Evolutionary conservation across 2,888 invertebrate species (phyloP).

Genomic region (Eulithis testata): DNA sequence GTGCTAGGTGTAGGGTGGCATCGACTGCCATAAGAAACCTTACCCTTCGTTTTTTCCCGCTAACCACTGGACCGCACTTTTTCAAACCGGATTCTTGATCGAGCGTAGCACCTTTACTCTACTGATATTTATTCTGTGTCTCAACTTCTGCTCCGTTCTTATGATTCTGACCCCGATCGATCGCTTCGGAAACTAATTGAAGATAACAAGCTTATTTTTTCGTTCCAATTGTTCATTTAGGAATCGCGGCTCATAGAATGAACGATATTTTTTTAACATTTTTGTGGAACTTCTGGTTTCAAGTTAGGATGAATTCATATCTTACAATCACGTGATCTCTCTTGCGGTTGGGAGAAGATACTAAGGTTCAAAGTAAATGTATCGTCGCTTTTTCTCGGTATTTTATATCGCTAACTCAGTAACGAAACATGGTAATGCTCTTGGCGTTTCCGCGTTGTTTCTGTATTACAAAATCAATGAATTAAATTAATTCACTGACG

Average conservation of each 20-base stretch:
- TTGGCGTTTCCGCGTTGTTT: no score
- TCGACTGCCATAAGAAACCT: conserved; percentile 55
- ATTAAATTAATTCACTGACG: no score
- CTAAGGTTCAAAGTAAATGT: neutral
- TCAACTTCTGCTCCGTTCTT: conserved; percentile 58
- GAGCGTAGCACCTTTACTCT: conserved; percentile 33
- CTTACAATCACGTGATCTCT: conserved; percentile 46
- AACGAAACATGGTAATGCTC: no score
- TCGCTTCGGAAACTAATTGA: conserved; percentile 75
- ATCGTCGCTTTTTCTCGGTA: neutral
- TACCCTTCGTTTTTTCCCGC: conserved; percentile 50
- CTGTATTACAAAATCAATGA: no score
- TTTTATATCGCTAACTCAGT: neutral
- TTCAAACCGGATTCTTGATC: conserved; percentile 66
- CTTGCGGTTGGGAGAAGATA: conserved; percentile 34
- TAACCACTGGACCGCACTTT: conserved; percentile 45
- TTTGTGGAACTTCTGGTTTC: conserved; percentile 53
- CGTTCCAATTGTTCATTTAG: conserved; percentile 64
- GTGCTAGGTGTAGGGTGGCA: conserved; percentile 48
- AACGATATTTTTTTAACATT: conserved; percentile 64
- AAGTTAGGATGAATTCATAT: conserved; percentile 47
- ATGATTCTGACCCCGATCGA: conserved; percentile 66
- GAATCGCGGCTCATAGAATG: conserved; percentile 56
- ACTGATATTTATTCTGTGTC: conserved; percentile 35
- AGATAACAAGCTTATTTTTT: conserved; percentile 78